Conservation (phyloP, 2,797 vertebrate species). For the Molossus alvarezi region DNA sequence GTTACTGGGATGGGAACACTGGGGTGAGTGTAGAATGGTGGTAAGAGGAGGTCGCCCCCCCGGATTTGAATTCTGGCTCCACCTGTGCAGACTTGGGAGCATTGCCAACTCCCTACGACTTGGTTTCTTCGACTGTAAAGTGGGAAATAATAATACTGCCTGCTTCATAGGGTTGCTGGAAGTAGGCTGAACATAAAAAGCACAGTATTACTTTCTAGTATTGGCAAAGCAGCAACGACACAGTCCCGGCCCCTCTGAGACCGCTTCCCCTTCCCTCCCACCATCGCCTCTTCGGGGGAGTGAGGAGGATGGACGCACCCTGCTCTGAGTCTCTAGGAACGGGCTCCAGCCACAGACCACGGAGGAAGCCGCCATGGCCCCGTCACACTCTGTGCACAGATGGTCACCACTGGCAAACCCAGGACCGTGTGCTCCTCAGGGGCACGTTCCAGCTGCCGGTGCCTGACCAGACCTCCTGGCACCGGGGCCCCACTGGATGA, state of each 20-base stretch:
- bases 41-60: background rate
- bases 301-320: background rate
- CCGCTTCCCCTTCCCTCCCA: background rate
- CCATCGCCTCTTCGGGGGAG: background rate
- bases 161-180: background rate
- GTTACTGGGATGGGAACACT: too few relatives aligned
- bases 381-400: background rate
- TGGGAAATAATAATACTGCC: background rate
- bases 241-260: background rate
- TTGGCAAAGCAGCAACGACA: background rate
- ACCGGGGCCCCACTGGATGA: background rate
- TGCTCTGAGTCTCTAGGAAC: background rate
- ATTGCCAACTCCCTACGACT: background rate
- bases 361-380: background rate
- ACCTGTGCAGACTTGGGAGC: background rate
- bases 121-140: background rate
- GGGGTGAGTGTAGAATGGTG: background rate
- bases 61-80: background rate
- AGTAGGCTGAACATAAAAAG: background rate
- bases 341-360: background rate
- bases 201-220: background rate
- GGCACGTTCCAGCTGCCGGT: rapidly evolving
- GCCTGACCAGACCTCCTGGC: background rate
- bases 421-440: background rate
- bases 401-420: background rate